A percentile compares a stretch with the other conserved stretches of the same genome.
These are phyloP conservation scores for Myiotriccus ornatus DNA, from an alignment of 2,797 vertebrate species.

Conservation along the genomic window DNA sequence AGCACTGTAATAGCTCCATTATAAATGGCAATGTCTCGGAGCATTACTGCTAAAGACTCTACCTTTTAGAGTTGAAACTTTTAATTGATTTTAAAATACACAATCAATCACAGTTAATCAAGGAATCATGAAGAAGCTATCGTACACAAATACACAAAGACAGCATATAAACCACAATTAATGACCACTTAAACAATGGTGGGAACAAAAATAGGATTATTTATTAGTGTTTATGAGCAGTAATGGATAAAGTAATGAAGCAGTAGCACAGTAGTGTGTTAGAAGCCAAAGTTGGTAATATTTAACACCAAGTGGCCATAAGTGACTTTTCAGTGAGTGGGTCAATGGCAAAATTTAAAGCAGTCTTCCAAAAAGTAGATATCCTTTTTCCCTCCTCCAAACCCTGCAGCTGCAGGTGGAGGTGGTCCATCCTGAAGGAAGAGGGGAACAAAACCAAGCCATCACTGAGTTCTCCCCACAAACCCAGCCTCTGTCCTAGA, in stretches of 20 bases:
- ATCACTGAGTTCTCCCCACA: not conserved
- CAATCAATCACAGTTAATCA: slow-evolving; percentile 68
- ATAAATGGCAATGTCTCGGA: slow-evolving; percentile 8
- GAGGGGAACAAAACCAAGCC: not conserved
- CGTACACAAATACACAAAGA: slow-evolving; percentile 45
- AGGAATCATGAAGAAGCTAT: slow-evolving; percentile 57
- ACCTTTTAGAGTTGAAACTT: slow-evolving; percentile 59
- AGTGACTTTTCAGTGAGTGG: not conserved
- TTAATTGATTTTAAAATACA: slow-evolving; percentile 68
- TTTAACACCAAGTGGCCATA: not conserved
- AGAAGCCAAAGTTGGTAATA: not conserved
- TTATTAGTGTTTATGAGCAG: slow-evolving; percentile 44
- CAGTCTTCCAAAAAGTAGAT: not conserved
- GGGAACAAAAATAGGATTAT: slow-evolving; percentile 51
- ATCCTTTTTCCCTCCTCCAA: not conserved
- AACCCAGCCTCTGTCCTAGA: not conserved
- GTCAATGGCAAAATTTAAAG: not conserved
- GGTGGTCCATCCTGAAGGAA: not conserved
- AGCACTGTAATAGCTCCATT: slow-evolving; percentile 1
- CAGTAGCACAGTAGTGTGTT: not conserved
- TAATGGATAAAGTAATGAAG: slow-evolving; percentile 46
- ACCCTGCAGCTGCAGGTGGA: not conserved
- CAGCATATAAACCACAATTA: slow-evolving; percentile 67
- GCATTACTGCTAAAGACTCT: slow-evolving; percentile 52
- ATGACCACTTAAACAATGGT: slow-evolving; percentile 52